Conservation (phyloP, 2,888 invertebrate genomes). For the Ormyrus labotus region DNA sequence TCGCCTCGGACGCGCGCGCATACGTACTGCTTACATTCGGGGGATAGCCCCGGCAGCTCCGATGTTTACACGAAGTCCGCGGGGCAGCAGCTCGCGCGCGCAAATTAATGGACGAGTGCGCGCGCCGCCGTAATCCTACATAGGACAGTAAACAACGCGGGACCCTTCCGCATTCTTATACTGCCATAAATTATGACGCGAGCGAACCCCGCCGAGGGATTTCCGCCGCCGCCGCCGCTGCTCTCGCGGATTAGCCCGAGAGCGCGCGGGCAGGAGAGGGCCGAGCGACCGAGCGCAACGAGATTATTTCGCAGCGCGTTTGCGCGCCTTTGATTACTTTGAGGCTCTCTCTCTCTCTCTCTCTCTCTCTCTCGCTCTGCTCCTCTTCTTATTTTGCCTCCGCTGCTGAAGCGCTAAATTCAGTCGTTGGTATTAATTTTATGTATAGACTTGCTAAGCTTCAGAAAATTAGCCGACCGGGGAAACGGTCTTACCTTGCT, state of each 20-base stretch:
- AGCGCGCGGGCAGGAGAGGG: background rate
- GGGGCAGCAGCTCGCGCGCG: slow-evolving; percentile 22
- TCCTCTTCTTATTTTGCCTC: background rate
- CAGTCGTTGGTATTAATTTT: too few species aligned
- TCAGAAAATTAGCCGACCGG: too few species aligned
- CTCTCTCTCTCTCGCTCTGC: background rate
- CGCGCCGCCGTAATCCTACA: slow-evolving; percentile 63
- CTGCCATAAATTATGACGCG: slow-evolving; percentile 73
- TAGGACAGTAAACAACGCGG: slow-evolving; percentile 69
- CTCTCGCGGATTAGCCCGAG: slow-evolving; percentile 44
- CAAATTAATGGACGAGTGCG: slow-evolving; percentile 67
- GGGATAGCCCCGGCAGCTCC: background rate
- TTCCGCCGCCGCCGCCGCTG: slow-evolving; percentile 15
- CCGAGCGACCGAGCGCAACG: slow-evolving; percentile 12
- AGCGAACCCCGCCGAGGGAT: slow-evolving; percentile 60
- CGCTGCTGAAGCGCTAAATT: too few species aligned
- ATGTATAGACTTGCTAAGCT: too few species aligned
- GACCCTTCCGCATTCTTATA: slow-evolving; percentile 73
- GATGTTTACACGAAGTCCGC: slow-evolving; percentile 54
- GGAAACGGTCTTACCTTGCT: too few species aligned
- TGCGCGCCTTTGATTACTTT: slow-evolving; percentile 38
- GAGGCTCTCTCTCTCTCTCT: too few species aligned
- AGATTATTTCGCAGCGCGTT: slow-evolving; percentile 39
- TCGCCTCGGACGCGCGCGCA: slow-evolving; percentile 37
- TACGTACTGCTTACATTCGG: slow-evolving; percentile 53